Conservation (phyloP, 2,888 invertebrate genomes). For the Griposia aprilina region DNA sequence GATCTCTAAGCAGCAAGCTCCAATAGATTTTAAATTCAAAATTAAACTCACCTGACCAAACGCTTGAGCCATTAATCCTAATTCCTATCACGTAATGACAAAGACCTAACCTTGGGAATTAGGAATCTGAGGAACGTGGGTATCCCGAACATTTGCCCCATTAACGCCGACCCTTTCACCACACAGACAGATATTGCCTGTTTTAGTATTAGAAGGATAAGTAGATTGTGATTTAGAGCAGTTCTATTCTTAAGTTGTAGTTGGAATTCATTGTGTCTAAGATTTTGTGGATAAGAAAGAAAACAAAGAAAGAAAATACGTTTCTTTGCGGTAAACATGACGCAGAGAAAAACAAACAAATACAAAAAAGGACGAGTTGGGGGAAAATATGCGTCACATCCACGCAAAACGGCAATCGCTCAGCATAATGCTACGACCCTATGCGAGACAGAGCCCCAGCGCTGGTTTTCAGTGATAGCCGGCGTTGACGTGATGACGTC, state of each 20-base stretch:
- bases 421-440: too few species aligned
- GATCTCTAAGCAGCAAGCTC: not conserved
- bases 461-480: too few species aligned
- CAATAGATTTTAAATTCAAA: constrained; percentile 50
- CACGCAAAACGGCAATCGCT: too few species aligned
- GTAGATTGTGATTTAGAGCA: constrained; percentile 26
- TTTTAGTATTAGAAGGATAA: constrained; percentile 19
- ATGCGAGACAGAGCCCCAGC: too few species aligned
- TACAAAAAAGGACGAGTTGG: too few species aligned
- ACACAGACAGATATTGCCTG: constrained; percentile 44
- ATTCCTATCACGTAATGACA: constrained; percentile 66
- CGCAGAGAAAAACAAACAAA: too few species aligned
- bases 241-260: not conserved
- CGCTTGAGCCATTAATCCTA: constrained; percentile 41
- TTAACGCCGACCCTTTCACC: constrained; percentile 60
- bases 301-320: too few species aligned
- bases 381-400: too few species aligned
- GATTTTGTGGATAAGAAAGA: not conserved
- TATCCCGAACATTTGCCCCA: constrained; percentile 60
- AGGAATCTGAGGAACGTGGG: constrained; percentile 55
- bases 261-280: not conserved
- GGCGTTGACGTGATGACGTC: too few species aligned
- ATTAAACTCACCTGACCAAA: constrained; percentile 43
- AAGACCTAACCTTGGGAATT: constrained; percentile 55
- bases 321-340: too few species aligned